These are phyloP conservation scores for Lampropteryx suffumata DNA, from an alignment of 2,888 invertebrate genomes.

Conservation along the genomic window DNA sequence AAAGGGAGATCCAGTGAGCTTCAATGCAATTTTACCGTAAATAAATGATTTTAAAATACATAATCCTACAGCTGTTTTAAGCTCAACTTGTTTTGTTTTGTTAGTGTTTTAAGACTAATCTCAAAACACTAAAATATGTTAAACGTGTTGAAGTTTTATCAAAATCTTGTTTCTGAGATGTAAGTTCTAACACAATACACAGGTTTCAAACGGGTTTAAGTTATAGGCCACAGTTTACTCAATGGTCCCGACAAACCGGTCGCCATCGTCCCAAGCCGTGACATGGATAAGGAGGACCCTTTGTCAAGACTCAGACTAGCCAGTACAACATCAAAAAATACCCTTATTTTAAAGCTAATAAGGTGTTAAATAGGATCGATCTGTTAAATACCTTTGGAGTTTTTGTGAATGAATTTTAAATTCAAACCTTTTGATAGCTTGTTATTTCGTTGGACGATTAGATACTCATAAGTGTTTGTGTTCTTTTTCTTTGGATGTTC, in stretches of 20 bases:
- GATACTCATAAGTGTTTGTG: background rate
- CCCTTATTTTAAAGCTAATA: background rate
- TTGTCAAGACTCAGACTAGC: conserved; percentile 11
- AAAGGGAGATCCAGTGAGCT: no score
- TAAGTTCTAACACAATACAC: conserved; percentile 10
- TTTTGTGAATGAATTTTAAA: conserved; percentile 30
- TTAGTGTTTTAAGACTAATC: no score
- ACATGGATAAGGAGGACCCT: conserved; percentile 28
- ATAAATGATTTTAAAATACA: no score
- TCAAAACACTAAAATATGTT: no score
- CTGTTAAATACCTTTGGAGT: conserved; percentile 12
- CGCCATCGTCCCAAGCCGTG: conserved; percentile 11
- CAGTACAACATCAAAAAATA: background rate
- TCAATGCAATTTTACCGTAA: no score
- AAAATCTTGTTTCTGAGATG: conserved; percentile 9
- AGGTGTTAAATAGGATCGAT: background rate
- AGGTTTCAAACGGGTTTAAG: conserved; percentile 20
- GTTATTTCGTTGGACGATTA: conserved; percentile 3
- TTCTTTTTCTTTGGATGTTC: no score
- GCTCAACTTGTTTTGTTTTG: no score
- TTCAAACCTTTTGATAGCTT: no score
- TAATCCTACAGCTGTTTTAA: no score
- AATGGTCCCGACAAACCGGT: conserved; percentile 31
- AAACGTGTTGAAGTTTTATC: background rate
- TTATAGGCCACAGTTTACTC: conserved; percentile 24